Conservation (phyloP, 92 coral and sea anemone genomes). For the Bergia sp. region DNA sequence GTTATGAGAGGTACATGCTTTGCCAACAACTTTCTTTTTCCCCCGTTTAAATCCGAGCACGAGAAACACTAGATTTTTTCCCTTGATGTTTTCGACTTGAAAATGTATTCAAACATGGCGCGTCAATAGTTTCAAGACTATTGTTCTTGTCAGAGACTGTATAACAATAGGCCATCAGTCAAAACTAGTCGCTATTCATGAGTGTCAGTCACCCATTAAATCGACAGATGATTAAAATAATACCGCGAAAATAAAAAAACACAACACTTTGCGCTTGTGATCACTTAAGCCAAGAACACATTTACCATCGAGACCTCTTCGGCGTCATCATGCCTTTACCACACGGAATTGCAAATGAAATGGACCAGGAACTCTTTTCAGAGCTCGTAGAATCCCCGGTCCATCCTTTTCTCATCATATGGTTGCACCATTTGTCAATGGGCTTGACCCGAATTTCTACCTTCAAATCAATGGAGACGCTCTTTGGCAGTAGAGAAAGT, state of each 20-base stretch:
- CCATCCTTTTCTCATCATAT: too few species aligned
- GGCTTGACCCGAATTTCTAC: too few species aligned
- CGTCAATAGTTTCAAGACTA: background rate
- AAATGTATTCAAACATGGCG: background rate
- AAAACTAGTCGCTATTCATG: background rate
- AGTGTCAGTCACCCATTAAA: background rate
- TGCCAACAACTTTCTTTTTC: background rate
- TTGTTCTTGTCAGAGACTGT: background rate
- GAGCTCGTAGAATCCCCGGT: too few species aligned
- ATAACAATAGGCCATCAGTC: background rate
- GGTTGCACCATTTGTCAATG: too few species aligned
- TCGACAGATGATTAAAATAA: background rate
- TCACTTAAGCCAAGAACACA: background rate
- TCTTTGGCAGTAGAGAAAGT: too few species aligned
- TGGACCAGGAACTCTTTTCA: too few species aligned
- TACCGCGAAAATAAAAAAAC: background rate
- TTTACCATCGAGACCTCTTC: too few species aligned
- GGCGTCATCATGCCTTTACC: too few species aligned
- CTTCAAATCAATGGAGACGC: too few species aligned
- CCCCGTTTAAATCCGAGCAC: background rate
- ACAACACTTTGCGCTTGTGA: background rate
- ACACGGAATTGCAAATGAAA: too few species aligned
- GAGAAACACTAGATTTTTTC: background rate
- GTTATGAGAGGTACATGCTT: background rate
- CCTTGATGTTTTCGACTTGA: too few species aligned